Conservation (phyloP, 2,888 invertebrate species). For the Elegia similella region DNA sequence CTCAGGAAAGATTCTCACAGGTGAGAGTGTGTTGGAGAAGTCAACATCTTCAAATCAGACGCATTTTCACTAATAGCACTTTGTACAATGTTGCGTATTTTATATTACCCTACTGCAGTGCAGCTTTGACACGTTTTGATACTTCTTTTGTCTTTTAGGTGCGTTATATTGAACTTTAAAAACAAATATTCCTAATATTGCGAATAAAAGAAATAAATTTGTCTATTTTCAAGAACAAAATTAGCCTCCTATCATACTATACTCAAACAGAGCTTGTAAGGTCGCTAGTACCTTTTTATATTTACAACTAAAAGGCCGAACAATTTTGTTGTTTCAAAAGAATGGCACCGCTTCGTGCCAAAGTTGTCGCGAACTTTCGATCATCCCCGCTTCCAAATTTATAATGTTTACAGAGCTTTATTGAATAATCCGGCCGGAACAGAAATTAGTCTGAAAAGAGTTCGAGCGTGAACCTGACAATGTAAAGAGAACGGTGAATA, state of each 20-base stretch:
- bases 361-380: slow-evolving; percentile 35
- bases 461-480: background rate
- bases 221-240: too few relatives aligned
- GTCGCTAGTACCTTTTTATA: too few relatives aligned
- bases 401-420: slow-evolving; percentile 46
- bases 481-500: background rate
- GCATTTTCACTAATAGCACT: background rate
- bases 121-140: too few relatives aligned
- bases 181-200: too few relatives aligned
- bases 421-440: slow-evolving; percentile 44
- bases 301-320: too few relatives aligned
- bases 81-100: too few relatives aligned
- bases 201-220: too few relatives aligned
- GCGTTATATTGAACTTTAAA: too few relatives aligned
- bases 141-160: too few relatives aligned
- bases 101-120: too few relatives aligned
- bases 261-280: too few relatives aligned
- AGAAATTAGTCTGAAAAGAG: background rate
- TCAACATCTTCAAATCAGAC: background rate
- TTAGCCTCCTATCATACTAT: too few relatives aligned
- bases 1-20: slow-evolving; percentile 91
- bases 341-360: slow-evolving; percentile 30
- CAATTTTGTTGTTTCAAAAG: slow-evolving; percentile 29
- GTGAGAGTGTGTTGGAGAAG: slow-evolving; percentile 55
- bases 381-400: slow-evolving; percentile 41